These are phyloP conservation scores for Drosophila truncata DNA, from an alignment of 1,140 invertebrate genomes.

Conservation along the genomic window DNA sequence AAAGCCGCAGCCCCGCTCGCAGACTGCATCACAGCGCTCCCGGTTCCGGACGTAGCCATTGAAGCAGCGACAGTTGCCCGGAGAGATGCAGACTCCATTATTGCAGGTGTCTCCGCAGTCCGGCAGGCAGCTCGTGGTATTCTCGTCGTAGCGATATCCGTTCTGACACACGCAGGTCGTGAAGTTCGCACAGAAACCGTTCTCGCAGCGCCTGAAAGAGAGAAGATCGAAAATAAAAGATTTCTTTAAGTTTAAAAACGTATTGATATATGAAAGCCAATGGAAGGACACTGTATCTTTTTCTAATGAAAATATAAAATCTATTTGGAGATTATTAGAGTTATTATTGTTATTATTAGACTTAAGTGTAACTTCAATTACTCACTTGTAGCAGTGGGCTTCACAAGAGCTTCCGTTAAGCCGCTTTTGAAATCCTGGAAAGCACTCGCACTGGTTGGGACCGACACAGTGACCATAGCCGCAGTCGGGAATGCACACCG, in stretches of 20 bases:
- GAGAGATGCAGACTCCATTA: slow-evolving; percentile 86
- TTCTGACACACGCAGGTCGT: slow-evolving; percentile 88
- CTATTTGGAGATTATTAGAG: not conserved
- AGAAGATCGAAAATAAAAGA: too few species aligned
- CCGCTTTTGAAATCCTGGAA: slow-evolving; percentile 79
- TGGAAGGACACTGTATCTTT: not conserved
- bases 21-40: slow-evolving; percentile 72
- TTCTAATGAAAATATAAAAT: not conserved
- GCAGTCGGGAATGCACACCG: slow-evolving; percentile 86
- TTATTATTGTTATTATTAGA: too few species aligned
- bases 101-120: slow-evolving; percentile 78
- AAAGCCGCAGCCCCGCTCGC: slow-evolving; percentile 73
- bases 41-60: slow-evolving; percentile 86
- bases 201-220: slow-evolving; percentile 86
- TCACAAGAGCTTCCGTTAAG: slow-evolving; percentile 67
- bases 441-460: slow-evolving; percentile 88
- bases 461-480: slow-evolving; percentile 87
- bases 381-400: slow-evolving; percentile 69
- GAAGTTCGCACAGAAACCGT: slow-evolving; percentile 87
- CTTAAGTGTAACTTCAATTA: not conserved
- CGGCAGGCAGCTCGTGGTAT: slow-evolving; percentile 76
- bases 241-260: too few species aligned
- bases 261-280: not conserved
- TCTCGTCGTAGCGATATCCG: slow-evolving; percentile 86
- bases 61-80: slow-evolving; percentile 87